These are phyloP conservation scores for Motacilla alba DNA, from an alignment of 2,113 vertebrate genomes.

Conservation along the genomic window DNA sequence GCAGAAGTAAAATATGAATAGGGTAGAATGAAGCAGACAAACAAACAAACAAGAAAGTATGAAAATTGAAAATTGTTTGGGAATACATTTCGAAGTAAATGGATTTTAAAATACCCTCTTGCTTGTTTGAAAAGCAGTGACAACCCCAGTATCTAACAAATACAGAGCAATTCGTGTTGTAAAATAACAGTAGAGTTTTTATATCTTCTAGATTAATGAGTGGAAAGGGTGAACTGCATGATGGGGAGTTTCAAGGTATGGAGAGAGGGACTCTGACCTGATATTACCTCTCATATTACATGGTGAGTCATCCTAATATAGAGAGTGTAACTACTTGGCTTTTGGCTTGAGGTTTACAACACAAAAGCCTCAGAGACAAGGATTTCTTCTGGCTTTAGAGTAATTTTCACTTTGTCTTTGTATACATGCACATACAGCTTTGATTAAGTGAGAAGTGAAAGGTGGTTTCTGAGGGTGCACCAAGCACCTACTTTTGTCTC, in stretches of 20 bases:
- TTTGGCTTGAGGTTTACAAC: not conserved
- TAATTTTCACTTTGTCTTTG: not conserved
- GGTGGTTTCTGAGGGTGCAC: not conserved
- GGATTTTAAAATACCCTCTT: not conserved
- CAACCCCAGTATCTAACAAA: not conserved
- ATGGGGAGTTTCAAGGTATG: not conserved
- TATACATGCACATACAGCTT: not conserved
- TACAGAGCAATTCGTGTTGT: not conserved
- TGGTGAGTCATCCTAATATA: not conserved
- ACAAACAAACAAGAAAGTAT: not conserved
- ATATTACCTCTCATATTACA: not conserved
- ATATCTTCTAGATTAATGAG: not conserved
- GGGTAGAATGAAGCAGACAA: not conserved
- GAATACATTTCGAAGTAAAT: not conserved
- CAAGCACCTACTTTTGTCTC: not conserved
- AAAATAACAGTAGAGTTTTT: not conserved
- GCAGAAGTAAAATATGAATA: not conserved
- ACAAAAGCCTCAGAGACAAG: not conserved
- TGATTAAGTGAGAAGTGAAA: not conserved
- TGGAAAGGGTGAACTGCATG: not conserved
- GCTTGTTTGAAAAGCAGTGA: not conserved
- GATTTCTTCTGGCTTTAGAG: not conserved
- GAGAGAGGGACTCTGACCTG: not conserved
- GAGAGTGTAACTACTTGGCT: not conserved
- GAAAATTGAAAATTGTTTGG: not conserved